Percentiles rank a stretch among this genome's conserved stretches.
phyloP scores from a whole-genome alignment of 2,113 vertebrate genomes.

The Clinocottus analis region DNA sequence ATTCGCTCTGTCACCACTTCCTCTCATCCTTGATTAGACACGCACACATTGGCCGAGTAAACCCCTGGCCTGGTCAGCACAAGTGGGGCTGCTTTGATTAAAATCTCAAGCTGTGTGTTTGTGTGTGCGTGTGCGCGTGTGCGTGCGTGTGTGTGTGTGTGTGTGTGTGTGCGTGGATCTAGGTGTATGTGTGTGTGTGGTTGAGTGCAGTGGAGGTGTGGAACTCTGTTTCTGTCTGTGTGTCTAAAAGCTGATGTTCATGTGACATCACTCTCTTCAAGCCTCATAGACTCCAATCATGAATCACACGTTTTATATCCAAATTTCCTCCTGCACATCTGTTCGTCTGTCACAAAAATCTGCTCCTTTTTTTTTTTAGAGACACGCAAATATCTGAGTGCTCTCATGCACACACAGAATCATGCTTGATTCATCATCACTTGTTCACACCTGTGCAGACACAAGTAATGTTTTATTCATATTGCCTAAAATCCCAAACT shows the following conservation, averaged over 20 bases:
- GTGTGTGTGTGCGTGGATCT: slow-evolving; percentile 21
- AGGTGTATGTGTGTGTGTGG: slow-evolving; percentile 4
- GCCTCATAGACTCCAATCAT: slow-evolving; percentile 9
- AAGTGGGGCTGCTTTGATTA: slow-evolving; percentile 69
- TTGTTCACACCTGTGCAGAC: neutral
- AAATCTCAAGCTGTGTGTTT: slow-evolving; percentile 59
- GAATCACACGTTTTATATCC: slow-evolving; percentile 2
- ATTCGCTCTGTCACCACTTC: slow-evolving; percentile 79
- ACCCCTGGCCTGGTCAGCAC: slow-evolving; percentile 71
- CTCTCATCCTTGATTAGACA: slow-evolving; percentile 81
- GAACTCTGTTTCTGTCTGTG: slow-evolving; percentile 12
- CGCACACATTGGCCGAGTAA: slow-evolving; percentile 62
- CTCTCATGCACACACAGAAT: neutral
- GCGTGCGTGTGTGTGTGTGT: slow-evolving; percentile 3
- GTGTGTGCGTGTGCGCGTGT: slow-evolving; percentile 11
- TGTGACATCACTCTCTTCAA: slow-evolving; percentile 41
- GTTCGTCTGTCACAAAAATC: slow-evolving; percentile 1
- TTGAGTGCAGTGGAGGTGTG: slow-evolving; percentile 5
- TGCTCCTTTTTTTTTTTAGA: neutral
- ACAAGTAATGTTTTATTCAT: neutral
- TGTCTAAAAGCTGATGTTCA: slow-evolving; percentile 29
- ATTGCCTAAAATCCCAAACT: neutral
- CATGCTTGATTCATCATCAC: neutral
- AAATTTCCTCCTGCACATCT: slow-evolving; percentile 19
- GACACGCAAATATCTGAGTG: neutral